These are phyloP conservation scores for Gymnopithys bicolor DNA, from an alignment of 2,797 vertebrate species.

Conservation along the genomic window DNA sequence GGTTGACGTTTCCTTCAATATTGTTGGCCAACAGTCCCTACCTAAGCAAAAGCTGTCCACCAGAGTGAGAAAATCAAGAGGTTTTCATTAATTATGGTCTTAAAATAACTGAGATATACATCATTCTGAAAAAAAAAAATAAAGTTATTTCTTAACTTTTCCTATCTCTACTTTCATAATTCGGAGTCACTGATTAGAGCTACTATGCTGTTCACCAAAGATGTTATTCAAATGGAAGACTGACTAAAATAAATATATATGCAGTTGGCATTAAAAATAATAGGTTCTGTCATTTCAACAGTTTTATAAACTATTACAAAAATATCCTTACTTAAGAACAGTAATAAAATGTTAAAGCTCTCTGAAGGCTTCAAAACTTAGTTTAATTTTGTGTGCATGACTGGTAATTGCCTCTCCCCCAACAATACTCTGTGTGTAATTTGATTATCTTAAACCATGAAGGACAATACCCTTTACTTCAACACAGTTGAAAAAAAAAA, in stretches of 20 bases:
- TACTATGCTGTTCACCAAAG: not conserved
- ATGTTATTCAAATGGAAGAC: not conserved
- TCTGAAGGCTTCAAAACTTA: slow-evolving; percentile 19
- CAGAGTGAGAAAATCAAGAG: not conserved
- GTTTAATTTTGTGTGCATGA: slow-evolving; percentile 38
- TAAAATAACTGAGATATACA: not conserved
- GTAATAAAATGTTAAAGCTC: not conserved
- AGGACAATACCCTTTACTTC: slow-evolving; percentile 39
- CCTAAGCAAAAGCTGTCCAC: not conserved
- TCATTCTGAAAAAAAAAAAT: accelerated
- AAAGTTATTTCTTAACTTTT: not conserved
- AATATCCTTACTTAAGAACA: not conserved
- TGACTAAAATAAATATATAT: not conserved
- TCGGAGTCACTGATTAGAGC: not conserved
- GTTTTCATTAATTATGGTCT: not conserved
- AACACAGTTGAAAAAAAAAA: not conserved
- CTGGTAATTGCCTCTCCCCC: slow-evolving; percentile 12
- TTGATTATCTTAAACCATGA: slow-evolving; percentile 55
- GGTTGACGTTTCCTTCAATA: not conserved
- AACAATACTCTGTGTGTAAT: not conserved
- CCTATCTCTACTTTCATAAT: not conserved
- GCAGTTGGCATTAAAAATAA: not conserved
- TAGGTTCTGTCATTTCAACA: not conserved
- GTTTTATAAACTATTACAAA: not conserved
- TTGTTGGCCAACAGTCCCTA: not conserved